These are phyloP conservation scores for Galemys pyrenaicus DNA, from an alignment of 2,113 vertebrate species.

Conservation along the genomic window DNA sequence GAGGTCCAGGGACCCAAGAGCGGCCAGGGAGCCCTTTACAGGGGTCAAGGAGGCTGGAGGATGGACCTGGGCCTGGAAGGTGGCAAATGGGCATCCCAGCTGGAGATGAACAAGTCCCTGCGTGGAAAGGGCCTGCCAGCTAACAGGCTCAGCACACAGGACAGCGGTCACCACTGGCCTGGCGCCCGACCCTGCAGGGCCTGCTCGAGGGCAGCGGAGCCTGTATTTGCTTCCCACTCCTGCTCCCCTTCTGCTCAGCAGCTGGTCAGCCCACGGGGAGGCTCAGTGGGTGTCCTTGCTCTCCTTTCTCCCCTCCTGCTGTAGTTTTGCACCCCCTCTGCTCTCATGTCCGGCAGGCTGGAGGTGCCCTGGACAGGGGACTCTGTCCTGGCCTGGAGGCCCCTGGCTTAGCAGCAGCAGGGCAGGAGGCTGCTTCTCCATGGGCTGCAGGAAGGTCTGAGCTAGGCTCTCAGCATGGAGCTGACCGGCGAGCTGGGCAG, in stretches of 20 bases:
- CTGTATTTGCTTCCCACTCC: background rate
- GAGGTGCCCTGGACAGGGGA: background rate
- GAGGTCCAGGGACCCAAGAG: background rate
- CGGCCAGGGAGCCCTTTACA: background rate
- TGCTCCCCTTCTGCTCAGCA: background rate
- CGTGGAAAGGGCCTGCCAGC: too few relatives aligned
- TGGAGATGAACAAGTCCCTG: background rate
- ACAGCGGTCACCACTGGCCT: too few relatives aligned
- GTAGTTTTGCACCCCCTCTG: background rate
- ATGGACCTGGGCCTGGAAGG: background rate
- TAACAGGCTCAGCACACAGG: too few relatives aligned
- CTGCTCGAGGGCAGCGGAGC: background rate
- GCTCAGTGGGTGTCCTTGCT: background rate
- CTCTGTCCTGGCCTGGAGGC: background rate
- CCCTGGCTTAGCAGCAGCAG: background rate
- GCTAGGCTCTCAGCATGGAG: too few relatives aligned
- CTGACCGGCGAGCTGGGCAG: background rate
- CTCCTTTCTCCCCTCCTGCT: background rate
- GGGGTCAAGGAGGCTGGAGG: background rate
- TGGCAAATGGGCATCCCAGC: fast-evolving
- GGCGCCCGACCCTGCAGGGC: background rate
- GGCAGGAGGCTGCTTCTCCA: background rate
- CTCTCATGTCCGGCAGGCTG: background rate
- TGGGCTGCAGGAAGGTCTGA: background rate
- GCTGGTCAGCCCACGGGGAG: background rate